phyloP scores from a whole-genome alignment of 53 echinoderm and acorn worm genomes.

The Echinometra lucunter region DNA sequence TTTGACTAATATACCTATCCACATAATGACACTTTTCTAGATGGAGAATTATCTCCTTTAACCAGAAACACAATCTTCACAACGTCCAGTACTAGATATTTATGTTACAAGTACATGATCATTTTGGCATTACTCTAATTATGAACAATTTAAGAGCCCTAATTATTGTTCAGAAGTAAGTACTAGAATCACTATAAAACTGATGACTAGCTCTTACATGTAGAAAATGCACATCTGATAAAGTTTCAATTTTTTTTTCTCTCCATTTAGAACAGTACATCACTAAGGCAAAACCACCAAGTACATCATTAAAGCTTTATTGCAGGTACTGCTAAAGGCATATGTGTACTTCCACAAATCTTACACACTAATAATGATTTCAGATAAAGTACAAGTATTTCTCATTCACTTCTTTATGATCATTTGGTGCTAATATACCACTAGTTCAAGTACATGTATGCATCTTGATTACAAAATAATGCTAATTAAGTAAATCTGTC shows the following conservation, averaged over 20 bases:
- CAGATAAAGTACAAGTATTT: constrained; percentile 24
- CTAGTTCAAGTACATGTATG: not conserved
- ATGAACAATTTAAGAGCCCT: not conserved
- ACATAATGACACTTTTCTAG: not conserved
- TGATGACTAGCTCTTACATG: not conserved
- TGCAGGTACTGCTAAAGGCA: constrained; percentile 55
- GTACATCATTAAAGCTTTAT: constrained; percentile 31
- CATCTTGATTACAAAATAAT: not conserved
- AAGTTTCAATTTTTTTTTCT: not conserved
- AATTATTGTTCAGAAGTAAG: constrained; percentile 41
- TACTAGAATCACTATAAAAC: not conserved
- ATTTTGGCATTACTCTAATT: constrained; percentile 36
- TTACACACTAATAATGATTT: constrained; percentile 23
- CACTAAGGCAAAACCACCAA: constrained; percentile 34
- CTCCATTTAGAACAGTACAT: not conserved
- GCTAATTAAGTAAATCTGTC: not conserved
- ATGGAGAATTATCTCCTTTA: not conserved
- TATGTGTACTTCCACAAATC: not conserved
- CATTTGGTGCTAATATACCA: not conserved
- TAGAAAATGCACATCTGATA: not conserved
- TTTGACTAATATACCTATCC: not conserved
- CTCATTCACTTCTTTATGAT: not conserved
- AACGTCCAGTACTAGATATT: not conserved
- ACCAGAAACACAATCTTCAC: not conserved
- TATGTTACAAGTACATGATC: constrained; percentile 34